Evolutionary conservation across 2,113 vertebrate genomes (phyloP), one percentile per base, ranked within the genome.

Genomic region (Platysternon megacephalum): DNA sequence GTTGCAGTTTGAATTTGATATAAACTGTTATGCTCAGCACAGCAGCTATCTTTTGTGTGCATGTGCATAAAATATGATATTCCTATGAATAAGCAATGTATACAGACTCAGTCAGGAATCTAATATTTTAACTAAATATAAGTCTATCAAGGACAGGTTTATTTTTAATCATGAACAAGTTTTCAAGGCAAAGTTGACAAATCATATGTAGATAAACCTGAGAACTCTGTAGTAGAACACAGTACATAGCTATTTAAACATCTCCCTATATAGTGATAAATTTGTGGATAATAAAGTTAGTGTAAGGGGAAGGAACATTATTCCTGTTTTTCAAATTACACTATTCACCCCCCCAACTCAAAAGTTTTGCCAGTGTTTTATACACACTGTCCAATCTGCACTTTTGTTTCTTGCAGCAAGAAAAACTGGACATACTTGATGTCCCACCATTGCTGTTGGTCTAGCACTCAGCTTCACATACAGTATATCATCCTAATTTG

Each of bases 181-280:
- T 96, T 96, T 92, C 95, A 97, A 97, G 93, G 89, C 96, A 97
- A 97, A 94, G 87, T 90, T 85, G 82, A 94, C 42, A 84, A 76
- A 84, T 83, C 49, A 89, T 8, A 16, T 84, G 53, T 84, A 96
- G 96, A 89, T 65, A 80, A 92, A 68, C 58, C 81, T 93, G 85
- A 85, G 88, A 93, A 92, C 48, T 35, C 39, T 58, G 51, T 76
- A 91, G 72, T 79, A 89, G 42, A 68, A 61, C 76, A 93, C 24
- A 88, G 80, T 53, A 72, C 61, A 35, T 76, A 96, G 83, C 91
- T 94, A 92, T 82, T 94, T 79, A 80, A 80, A 42, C 84, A 84
- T 76, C 85, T 76, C n/a, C 87, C 84, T 93, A 86, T 58, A 95
- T 79, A 85, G 79, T 78, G 82, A 24, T 79, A 91, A 95, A 96